Conservation (phyloP, 2,797 vertebrate genomes). For the Psittacula echo region DNA sequence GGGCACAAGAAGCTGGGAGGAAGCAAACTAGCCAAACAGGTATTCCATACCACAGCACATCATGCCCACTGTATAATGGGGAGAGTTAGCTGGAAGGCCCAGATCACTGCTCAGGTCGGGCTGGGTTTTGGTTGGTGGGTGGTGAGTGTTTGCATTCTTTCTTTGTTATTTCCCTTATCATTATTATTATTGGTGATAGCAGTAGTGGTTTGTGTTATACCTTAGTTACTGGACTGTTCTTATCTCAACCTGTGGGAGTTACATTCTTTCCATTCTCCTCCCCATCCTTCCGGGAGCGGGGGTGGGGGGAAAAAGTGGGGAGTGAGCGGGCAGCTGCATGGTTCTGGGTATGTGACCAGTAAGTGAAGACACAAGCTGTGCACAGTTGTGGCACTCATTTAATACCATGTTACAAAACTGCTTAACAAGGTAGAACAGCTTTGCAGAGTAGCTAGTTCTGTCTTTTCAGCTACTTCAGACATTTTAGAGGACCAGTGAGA, state of each 20-base stretch:
- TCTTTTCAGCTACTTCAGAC: neutral
- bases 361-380: neutral
- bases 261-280: neutral
- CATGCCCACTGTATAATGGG: neutral
- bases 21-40: neutral
- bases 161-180: neutral
- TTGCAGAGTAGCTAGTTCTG: neutral
- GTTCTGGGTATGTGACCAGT: neutral
- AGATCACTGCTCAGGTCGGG: neutral
- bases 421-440: neutral
- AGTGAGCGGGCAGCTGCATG: neutral
- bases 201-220: neutral
- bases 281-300: neutral
- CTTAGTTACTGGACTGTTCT: neutral
- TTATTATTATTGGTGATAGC: neutral
- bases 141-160: neutral
- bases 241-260: neutral
- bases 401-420: neutral
- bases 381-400: neutral
- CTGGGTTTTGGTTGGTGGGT: neutral
- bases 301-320: neutral
- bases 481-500: neutral
- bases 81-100: neutral
- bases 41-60: neutral
- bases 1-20: neutral